Evolutionary conservation across 2,888 invertebrate species (phyloP).

Genomic region (Apeira syringaria): DNA sequence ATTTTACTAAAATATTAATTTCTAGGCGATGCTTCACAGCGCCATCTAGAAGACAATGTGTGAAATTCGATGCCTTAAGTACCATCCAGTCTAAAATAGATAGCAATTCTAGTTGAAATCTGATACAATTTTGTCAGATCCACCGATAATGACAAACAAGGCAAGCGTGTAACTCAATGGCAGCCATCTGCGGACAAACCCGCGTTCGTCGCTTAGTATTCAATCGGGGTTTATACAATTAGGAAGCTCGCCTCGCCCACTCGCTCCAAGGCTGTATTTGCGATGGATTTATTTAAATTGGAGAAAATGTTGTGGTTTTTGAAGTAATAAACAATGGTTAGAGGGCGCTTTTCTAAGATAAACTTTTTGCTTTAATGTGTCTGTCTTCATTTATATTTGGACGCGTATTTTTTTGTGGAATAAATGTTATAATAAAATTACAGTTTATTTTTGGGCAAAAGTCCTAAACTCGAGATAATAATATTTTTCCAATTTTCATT

Average conservation of each 20-base stretch:
- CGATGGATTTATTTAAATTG: constrained; percentile 23
- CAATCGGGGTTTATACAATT: constrained; percentile 28
- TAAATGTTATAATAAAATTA: too few relatives aligned
- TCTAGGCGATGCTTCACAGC: too few relatives aligned
- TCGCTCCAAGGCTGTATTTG: constrained; percentile 3
- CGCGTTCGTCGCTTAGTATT: constrained; percentile 27
- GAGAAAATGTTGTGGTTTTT: constrained; percentile 10
- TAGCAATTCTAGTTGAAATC: not conserved
- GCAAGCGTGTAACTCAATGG: constrained; percentile 22
- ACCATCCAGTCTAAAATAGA: too few relatives aligned
- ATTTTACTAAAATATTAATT: too few relatives aligned
- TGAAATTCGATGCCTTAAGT: too few relatives aligned
- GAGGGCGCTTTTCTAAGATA: not conserved
- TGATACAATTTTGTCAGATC: constrained; percentile 4
- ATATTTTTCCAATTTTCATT: too few relatives aligned
- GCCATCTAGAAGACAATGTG: too few relatives aligned
- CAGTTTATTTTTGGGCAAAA: too few relatives aligned
- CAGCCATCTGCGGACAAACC: constrained; percentile 20
- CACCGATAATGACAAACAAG: constrained; percentile 22
- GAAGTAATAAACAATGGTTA: constrained; percentile 18
- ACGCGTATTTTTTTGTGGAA: too few relatives aligned
- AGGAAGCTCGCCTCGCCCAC: constrained; percentile 13
- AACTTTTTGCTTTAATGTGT: not conserved
- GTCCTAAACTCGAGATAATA: too few relatives aligned
- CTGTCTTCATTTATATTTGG: not conserved